Conservation (phyloP, 2,888 invertebrate genomes). For the Ommatoiulus sabulosus region DNA sequence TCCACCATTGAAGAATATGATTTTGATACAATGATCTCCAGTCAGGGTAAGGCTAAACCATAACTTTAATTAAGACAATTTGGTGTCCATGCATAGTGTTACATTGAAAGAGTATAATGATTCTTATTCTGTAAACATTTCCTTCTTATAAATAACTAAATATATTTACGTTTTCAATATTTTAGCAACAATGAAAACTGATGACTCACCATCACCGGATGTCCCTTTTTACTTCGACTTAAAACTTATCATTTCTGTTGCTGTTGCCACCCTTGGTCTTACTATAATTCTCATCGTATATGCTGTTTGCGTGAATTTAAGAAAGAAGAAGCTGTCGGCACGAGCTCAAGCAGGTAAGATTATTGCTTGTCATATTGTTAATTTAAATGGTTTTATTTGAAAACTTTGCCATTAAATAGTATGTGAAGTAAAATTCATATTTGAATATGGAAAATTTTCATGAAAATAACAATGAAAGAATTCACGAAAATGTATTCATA, state of each 20-base stretch:
- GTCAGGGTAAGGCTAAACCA: slow-evolving; percentile 7
- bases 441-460: too few relatives aligned
- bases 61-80: not conserved
- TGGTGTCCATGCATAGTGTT: too few relatives aligned
- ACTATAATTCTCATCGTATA: slow-evolving; percentile 59
- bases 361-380: not conserved
- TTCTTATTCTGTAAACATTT: not conserved
- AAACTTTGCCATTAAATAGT: too few relatives aligned
- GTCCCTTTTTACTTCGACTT: slow-evolving; percentile 59
- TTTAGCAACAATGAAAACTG: slow-evolving; percentile 51
- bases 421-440: too few relatives aligned
- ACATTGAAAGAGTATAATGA: too few relatives aligned
- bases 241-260: slow-evolving; percentile 58
- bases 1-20: slow-evolving; percentile 55
- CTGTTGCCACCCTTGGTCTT: slow-evolving; percentile 56
- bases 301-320: slow-evolving; percentile 56
- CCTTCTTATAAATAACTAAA: not conserved
- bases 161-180: not conserved
- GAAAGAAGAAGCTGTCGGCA: slow-evolving; percentile 47
- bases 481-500: not conserved
- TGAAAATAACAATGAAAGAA: too few relatives aligned
- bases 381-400: too few relatives aligned
- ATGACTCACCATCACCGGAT: slow-evolving; percentile 48
- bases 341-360: slow-evolving; percentile 25
- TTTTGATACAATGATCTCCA: slow-evolving; percentile 50